Conservation (phyloP, 2,113 vertebrate species). For the Bujurquina vittata region DNA sequence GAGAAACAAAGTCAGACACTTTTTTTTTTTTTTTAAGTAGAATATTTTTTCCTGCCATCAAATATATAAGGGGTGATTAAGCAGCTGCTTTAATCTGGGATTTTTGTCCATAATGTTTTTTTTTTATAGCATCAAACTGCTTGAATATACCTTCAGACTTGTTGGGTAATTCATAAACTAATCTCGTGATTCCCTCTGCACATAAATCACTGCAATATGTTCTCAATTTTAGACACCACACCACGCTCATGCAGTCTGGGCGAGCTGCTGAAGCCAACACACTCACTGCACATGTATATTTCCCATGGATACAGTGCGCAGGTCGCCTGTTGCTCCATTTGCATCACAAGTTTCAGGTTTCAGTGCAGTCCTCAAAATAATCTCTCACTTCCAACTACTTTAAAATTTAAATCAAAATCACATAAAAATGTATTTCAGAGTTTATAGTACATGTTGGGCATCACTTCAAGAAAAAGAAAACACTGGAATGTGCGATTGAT, state of each 20-base stretch:
- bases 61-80: not conserved
- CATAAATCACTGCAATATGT: not conserved
- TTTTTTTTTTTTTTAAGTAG: not conserved
- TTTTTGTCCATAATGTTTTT: not conserved
- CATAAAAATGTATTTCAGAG: not conserved
- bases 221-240: too few species aligned
- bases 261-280: not conserved
- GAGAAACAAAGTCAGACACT: not conserved
- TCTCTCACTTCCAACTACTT: not conserved
- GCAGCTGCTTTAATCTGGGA: not conserved
- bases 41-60: accelerated
- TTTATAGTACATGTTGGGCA: conserved; percentile 13
- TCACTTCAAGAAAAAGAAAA: not conserved
- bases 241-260: too few species aligned
- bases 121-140: not conserved
- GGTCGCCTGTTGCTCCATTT: accelerated
- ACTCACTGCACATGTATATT: not conserved
- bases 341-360: accelerated
- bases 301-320: accelerated
- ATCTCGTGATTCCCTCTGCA: not conserved
- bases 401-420: accelerated
- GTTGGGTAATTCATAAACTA: accelerated
- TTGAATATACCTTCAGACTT: not conserved
- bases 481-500: not conserved
- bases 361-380: too few species aligned